Conservation (phyloP, 2,888 invertebrate genomes). For the Coelinius sp. region DNA sequence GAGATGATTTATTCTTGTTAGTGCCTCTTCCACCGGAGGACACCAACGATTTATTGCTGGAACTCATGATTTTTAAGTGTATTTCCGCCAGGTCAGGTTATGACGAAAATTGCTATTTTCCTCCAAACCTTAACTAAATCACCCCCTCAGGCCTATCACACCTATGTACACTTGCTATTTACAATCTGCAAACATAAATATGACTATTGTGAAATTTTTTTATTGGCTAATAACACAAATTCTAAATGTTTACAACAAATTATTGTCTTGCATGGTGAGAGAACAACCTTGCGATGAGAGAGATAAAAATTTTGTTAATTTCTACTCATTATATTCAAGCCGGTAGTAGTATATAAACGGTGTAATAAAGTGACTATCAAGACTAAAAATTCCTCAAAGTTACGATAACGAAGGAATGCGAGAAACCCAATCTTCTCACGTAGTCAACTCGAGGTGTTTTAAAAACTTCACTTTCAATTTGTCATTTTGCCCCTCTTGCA, state of each 20-base stretch:
- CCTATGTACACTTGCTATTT: constrained; percentile 87
- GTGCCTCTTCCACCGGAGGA: constrained; percentile 65
- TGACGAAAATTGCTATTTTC: constrained; percentile 18
- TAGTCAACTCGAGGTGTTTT: no score
- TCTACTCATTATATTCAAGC: no score
- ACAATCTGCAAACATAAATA: constrained; percentile 76
- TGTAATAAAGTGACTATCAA: no score
- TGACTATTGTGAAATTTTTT: no score
- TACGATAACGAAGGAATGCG: no score
- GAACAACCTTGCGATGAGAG: not conserved
- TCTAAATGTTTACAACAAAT: not conserved
- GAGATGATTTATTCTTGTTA: constrained; percentile 66
- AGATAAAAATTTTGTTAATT: not conserved
- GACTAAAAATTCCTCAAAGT: no score
- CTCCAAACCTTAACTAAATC: constrained; percentile 31
- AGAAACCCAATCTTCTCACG: no score
- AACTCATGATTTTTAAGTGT: constrained; percentile 64
- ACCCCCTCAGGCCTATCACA: constrained; percentile 72
- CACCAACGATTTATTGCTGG: constrained; percentile 66
- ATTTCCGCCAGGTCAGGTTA: constrained; percentile 4
- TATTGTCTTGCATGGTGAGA: no score
- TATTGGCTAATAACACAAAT: no score
- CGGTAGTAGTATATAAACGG: no score
- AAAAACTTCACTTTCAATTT: not conserved
- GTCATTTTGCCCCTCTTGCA: not conserved